These are phyloP conservation scores for Allobates femoralis DNA, from an alignment of 2,797 vertebrate genomes.

Conservation along the genomic window DNA sequence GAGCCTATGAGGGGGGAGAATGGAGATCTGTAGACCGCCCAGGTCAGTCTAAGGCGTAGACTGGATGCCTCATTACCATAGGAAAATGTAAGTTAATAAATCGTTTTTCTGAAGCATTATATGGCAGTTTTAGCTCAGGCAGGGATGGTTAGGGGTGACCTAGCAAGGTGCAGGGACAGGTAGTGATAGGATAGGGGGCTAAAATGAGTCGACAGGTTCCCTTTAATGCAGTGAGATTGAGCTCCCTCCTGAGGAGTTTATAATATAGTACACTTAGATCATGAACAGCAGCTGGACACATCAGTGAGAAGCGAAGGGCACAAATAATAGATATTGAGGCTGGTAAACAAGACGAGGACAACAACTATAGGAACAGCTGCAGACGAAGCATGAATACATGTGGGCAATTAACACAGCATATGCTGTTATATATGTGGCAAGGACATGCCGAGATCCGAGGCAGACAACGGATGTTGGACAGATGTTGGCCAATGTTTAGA, in stretches of 20 bases:
- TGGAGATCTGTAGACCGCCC: too few relatives aligned
- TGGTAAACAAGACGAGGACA: slow-evolving; percentile 2
- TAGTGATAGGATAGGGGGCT: too few relatives aligned
- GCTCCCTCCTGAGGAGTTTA: slow-evolving; percentile 9
- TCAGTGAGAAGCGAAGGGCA: neutral
- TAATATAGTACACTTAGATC: neutral
- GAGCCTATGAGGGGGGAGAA: too few relatives aligned
- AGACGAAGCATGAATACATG: neutral
- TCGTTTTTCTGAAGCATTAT: too few relatives aligned
- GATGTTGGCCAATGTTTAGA: slow-evolving; percentile 33
- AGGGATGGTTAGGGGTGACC: too few relatives aligned
- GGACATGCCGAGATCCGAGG: slow-evolving; percentile 4
- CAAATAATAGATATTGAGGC: neutral
- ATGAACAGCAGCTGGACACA: slow-evolving; percentile 11
- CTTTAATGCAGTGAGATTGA: neutral
- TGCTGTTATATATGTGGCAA: slow-evolving; percentile 19
- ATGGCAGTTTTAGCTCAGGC: too few relatives aligned
- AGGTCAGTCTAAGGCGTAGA: too few relatives aligned
- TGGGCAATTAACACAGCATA: slow-evolving; percentile 29
- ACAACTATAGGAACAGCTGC: slow-evolving; percentile 34
- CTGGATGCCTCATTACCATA: too few relatives aligned
- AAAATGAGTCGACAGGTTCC: too few relatives aligned
- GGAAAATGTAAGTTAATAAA: too few relatives aligned
- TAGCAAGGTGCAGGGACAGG: too few relatives aligned
- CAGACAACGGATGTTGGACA: slow-evolving; percentile 38